Evolutionary conservation across 2,797 vertebrate genomes (phyloP).

Genomic region (Tolypeutes matacus): DNA sequence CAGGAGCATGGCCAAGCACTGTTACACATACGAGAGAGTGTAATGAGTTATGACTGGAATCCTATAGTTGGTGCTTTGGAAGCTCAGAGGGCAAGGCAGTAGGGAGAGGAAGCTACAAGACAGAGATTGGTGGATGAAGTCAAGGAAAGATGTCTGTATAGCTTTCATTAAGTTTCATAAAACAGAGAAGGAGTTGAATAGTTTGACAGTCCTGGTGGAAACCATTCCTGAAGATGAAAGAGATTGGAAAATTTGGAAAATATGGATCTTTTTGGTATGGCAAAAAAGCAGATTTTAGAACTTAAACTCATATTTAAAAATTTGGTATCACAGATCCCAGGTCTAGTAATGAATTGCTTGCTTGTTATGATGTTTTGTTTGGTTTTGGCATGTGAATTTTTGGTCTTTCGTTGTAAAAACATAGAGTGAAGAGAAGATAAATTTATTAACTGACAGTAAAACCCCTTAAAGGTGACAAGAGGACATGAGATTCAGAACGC

Average conservation of each 20-base stretch:
- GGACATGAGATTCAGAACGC: no score
- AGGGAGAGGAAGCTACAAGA: accelerated
- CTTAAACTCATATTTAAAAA: not conserved
- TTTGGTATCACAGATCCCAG: no score
- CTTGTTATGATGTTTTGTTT: not conserved
- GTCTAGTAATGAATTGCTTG: not conserved
- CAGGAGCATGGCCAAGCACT: not conserved
- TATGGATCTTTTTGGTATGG: no score
- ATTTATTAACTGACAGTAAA: not conserved
- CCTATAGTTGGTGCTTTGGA: not conserved
- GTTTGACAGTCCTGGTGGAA: not conserved
- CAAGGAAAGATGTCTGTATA: not conserved
- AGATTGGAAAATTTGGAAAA: accelerated
- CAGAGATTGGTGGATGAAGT: accelerated
- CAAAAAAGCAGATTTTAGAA: not conserved
- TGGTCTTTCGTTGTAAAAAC: not conserved
- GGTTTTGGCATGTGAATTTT: not conserved
- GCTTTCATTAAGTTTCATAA: not conserved
- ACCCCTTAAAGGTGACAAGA: not conserved
- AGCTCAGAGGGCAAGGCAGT: not conserved
- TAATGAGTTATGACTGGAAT: accelerated
- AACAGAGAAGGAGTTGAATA: not conserved
- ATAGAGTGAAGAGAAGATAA: not conserved
- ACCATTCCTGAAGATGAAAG: not conserved
- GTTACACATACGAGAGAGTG: not conserved